Evolutionary conservation across 2,113 vertebrate genomes (phyloP).

Genomic region (Herpailurus yagouaroundi): DNA sequence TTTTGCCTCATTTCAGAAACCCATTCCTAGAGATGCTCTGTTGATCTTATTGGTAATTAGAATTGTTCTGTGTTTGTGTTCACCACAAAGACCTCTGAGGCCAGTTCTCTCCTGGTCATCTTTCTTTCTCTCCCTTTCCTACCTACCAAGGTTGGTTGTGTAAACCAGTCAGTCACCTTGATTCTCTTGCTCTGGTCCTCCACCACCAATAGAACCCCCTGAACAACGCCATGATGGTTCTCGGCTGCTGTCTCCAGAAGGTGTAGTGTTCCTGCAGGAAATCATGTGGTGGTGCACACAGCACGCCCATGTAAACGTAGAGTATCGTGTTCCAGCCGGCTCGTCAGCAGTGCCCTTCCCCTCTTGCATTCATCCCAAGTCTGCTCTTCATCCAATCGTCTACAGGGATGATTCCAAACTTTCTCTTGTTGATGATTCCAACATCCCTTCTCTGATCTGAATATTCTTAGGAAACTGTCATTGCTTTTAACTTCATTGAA

Average conservation of each 20-base stretch:
- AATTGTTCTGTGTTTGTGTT: background rate
- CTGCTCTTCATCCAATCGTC: background rate
- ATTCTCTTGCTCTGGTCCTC: background rate
- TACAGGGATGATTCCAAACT: background rate
- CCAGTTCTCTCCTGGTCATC: background rate
- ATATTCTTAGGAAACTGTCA: background rate
- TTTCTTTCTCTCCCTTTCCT: background rate
- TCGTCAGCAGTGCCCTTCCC: background rate
- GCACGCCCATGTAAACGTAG: no score
- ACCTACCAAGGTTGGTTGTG: background rate
- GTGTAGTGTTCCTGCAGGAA: background rate
- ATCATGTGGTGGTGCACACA: no score
- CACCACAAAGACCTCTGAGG: background rate
- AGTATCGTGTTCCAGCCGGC: rapidly evolving
- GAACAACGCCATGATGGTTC: background rate
- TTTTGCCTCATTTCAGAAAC: background rate
- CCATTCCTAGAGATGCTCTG: background rate
- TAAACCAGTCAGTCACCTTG: background rate
- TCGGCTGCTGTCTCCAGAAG: background rate
- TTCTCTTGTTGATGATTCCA: background rate
- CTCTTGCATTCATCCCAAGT: background rate
- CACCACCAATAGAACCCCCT: no score
- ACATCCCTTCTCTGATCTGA: background rate
- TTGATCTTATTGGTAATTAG: background rate
- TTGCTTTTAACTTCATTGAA: background rate